Percentiles rank a stretch among this genome's conserved stretches.
Conservation (phyloP, 1,140 invertebrate species). For the Ptiloglossa arizonensis region DNA sequence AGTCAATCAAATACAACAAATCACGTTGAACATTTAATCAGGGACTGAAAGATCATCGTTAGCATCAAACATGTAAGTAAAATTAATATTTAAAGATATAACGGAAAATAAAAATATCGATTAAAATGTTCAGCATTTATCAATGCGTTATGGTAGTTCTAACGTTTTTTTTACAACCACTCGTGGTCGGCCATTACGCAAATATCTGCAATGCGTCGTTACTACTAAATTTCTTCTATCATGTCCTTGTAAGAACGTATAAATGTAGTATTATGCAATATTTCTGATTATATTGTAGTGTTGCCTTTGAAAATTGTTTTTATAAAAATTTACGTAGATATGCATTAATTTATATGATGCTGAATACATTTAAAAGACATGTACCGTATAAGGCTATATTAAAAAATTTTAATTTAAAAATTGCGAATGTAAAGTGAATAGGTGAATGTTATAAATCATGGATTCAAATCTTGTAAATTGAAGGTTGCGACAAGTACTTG, state of each 20-base stretch:
- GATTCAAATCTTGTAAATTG: conserved; percentile 52
- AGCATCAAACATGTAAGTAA: conserved; percentile 73
- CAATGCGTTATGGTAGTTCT: background rate
- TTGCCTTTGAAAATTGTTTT: too few relatives aligned
- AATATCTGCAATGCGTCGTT: conserved; percentile 37
- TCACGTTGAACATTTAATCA: conserved; percentile 15
- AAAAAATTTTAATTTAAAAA: too few relatives aligned
- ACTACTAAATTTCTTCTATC: background rate
- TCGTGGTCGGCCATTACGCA: conserved; percentile 10
- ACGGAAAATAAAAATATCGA: background rate
- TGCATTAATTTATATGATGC: too few relatives aligned
- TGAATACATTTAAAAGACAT: too few relatives aligned
- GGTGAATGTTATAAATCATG: too few relatives aligned
- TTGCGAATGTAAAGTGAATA: too few relatives aligned
- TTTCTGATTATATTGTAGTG: too few relatives aligned
- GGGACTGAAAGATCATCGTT: conserved; percentile 63
- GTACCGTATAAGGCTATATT: too few relatives aligned
- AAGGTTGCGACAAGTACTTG: conserved; percentile 66
- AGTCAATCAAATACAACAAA: background rate
- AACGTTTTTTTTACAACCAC: background rate
- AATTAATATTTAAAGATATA: background rate
- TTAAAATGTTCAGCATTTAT: background rate
- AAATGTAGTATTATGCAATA: background rate
- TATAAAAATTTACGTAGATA: too few relatives aligned
- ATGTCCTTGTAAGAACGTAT: conserved; percentile 10